A percentile compares a stretch with the other conserved stretches of the same genome.
phyloP scores from a whole-genome alignment of 2,797 vertebrate species.

The Decapterus maruadsi region DNA sequence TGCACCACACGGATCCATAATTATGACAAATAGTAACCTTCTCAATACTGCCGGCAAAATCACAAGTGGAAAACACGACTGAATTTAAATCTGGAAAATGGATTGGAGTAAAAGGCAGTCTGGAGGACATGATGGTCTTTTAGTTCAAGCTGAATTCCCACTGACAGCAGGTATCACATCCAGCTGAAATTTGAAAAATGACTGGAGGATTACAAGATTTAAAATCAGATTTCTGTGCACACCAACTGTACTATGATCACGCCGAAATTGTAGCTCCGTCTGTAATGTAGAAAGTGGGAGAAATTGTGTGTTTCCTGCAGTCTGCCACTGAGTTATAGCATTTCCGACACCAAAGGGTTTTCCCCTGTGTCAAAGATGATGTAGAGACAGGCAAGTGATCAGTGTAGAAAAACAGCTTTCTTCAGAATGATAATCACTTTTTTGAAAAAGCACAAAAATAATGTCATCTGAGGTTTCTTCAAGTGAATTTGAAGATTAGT shows the following conservation, averaged over 20 bases:
- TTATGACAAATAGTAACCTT: slow-evolving; percentile 74
- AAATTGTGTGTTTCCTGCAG: slow-evolving; percentile 22
- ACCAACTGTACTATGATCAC: not conserved
- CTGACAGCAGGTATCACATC: slow-evolving; percentile 25
- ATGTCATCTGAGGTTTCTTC: not conserved
- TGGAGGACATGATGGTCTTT: slow-evolving; percentile 50
- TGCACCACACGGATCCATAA: slow-evolving; percentile 60
- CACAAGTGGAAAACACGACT: slow-evolving; percentile 46
- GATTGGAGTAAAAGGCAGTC: slow-evolving; percentile 55
- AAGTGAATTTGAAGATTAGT: not conserved
- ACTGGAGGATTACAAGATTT: slow-evolving; percentile 18
- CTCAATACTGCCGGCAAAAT: slow-evolving; percentile 50
- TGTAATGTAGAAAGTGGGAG: not conserved
- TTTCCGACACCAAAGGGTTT: slow-evolving; percentile 30
- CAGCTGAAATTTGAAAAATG: slow-evolving; percentile 9
- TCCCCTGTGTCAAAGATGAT: slow-evolving; percentile 21
- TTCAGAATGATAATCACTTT: slow-evolving; percentile 21
- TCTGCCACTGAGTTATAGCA: slow-evolving; percentile 18
- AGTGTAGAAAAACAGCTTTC: slow-evolving; percentile 35
- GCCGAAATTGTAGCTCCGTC: slow-evolving; percentile 11
- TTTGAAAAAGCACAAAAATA: not conserved
- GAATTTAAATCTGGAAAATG: slow-evolving; percentile 63
- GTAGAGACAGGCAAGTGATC: slow-evolving; percentile 27
- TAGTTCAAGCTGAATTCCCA: slow-evolving; percentile 32
- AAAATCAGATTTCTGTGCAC: slow-evolving; percentile 24